These are phyloP conservation scores for Lydus trimaculatus DNA, from an alignment of 2,888 invertebrate species.

Conservation along the genomic window DNA sequence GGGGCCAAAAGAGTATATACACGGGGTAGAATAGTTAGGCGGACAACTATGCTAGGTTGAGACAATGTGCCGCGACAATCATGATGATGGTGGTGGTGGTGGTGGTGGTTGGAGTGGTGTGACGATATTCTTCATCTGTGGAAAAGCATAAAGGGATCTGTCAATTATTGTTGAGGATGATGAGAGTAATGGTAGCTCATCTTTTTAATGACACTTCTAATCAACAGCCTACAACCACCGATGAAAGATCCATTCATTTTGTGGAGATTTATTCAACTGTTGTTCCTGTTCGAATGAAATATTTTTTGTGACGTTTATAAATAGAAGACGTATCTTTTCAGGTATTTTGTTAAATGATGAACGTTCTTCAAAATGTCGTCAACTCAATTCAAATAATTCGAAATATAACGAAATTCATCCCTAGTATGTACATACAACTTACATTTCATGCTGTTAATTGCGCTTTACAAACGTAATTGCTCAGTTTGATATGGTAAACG, in stretches of 20 bases:
- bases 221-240: conserved; percentile 39
- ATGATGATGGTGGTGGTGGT: conserved; percentile 25
- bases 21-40: conserved; percentile 19
- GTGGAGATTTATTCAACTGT: not conserved
- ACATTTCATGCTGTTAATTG: not conserved
- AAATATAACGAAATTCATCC: not conserved
- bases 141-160: conserved; percentile 46
- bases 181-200: conserved; percentile 43
- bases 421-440: too few relatives aligned
- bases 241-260: not conserved
- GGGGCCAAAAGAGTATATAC: conserved; percentile 19
- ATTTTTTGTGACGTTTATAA: conserved; percentile 33
- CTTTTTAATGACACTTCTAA: conserved; percentile 53
- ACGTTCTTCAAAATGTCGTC: not conserved
- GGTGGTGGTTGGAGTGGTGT: not conserved
- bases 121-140: conserved; percentile 39
- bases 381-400: not conserved
- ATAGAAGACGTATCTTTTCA: conserved; percentile 21
- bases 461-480: conserved; percentile 7
- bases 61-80: conserved; percentile 44
- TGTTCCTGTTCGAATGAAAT: conserved; percentile 11
- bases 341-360: conserved; percentile 1
- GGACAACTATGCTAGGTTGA: conserved; percentile 33
- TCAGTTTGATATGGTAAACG: conserved; percentile 28
- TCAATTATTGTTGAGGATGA: conserved; percentile 53